Conservation (phyloP, 2,888 invertebrate species). For the Brenthis daphne region DNA sequence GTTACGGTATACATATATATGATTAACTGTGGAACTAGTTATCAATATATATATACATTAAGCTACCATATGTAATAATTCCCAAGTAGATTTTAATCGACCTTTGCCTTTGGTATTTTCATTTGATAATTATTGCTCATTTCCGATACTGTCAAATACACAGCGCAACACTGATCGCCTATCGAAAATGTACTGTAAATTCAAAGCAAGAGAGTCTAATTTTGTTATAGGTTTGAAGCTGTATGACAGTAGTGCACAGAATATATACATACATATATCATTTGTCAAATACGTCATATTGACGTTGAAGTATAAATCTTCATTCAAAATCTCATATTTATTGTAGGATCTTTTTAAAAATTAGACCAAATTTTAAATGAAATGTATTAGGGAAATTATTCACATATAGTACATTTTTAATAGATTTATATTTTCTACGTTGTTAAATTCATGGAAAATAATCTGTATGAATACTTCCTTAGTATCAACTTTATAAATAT, state of each 20-base stretch:
- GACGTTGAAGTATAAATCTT: conserved; percentile 19
- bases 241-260: not conserved
- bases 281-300: conserved; percentile 3
- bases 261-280: not conserved
- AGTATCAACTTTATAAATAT: too few relatives aligned
- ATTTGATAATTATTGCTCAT: conserved; percentile 15
- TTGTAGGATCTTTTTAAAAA: too few relatives aligned
- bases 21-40: not conserved
- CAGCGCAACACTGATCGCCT: not conserved
- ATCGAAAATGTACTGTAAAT: conserved; percentile 11
- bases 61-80: not conserved
- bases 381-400: too few relatives aligned
- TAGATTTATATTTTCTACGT: too few relatives aligned
- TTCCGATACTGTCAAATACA: conserved; percentile 11
- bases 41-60: not conserved
- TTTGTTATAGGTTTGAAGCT: not conserved
- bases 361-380: too few relatives aligned
- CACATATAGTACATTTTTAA: too few relatives aligned
- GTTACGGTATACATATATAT: not conserved
- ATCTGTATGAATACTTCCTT: too few relatives aligned
- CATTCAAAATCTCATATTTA: conserved; percentile 5
- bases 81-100: not conserved
- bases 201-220: not conserved
- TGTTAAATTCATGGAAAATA: too few relatives aligned
- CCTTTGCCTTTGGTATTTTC: conserved; percentile 13